Evolutionary conservation across 2,888 invertebrate genomes (phyloP).

Genomic region (Azorinus chamasolen): DNA sequence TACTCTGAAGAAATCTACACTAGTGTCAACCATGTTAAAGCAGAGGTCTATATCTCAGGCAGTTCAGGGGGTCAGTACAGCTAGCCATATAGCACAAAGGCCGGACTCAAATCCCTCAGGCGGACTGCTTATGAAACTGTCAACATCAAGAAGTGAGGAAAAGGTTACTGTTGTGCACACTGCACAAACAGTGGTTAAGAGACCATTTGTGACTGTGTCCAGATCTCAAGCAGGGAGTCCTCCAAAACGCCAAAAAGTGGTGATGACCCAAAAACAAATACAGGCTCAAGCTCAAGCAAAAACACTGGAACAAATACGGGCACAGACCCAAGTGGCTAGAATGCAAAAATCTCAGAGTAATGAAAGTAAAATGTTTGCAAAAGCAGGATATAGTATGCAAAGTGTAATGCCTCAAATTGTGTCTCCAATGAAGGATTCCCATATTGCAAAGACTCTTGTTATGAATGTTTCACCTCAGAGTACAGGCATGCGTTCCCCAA

Average conservation of each 20-base stretch:
- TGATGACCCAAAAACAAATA: conserved; percentile 46
- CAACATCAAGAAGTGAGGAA: conserved; percentile 22
- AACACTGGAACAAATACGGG: conserved; percentile 79
- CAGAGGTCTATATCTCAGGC: conserved; percentile 76
- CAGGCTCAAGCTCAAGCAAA: conserved; percentile 71
- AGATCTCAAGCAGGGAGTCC: conserved; percentile 47
- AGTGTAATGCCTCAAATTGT: conserved; percentile 49
- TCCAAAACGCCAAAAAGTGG: conserved; percentile 64
- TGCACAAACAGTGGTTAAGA: conserved; percentile 40
- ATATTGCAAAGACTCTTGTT: conserved; percentile 49
- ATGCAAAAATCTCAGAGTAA: conserved; percentile 63
- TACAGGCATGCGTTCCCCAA: conserved; percentile 68
- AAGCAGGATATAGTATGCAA: conserved; percentile 31
- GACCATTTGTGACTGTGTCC: conserved; percentile 38
- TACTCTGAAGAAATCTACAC: conserved; percentile 63
- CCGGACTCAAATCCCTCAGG: conserved; percentile 38
- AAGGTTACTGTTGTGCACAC: conserved; percentile 14
- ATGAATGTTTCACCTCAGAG: conserved; percentile 42
- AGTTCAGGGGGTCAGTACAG: conserved; percentile 51
- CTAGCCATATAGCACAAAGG: background rate
- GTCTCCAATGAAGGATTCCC: conserved; percentile 49
- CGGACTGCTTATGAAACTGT: conserved; percentile 65
- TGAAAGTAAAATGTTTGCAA: conserved; percentile 63
- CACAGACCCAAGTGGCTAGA: conserved; percentile 77
- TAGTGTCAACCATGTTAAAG: conserved; percentile 81